Evolutionary conservation across 2,797 vertebrate species (phyloP).

Genomic region (Streptopelia turtur): DNA sequence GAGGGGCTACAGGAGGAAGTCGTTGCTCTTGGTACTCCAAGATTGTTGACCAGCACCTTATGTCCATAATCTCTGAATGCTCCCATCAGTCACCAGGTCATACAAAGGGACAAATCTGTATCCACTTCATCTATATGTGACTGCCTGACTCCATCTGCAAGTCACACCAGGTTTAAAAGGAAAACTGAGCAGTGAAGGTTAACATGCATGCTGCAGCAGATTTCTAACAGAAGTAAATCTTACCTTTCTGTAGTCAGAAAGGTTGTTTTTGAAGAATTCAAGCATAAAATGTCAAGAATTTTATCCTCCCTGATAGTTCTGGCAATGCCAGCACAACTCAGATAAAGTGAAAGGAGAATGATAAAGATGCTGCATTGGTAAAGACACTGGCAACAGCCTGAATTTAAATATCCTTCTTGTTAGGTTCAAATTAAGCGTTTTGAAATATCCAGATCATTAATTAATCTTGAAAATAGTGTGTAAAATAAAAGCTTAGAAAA

Average conservation of each 20-base stretch:
- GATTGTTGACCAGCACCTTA: neutral
- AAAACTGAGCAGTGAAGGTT: neutral
- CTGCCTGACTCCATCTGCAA: neutral
- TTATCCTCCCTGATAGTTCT: neutral
- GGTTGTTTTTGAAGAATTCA: neutral
- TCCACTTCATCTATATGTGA: neutral
- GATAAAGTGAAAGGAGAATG: neutral
- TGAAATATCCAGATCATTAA: conserved; percentile 2
- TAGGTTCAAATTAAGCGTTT: neutral
- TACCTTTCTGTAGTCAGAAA: neutral
- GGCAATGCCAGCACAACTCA: neutral
- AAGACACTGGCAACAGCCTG: neutral
- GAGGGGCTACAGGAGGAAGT: neutral
- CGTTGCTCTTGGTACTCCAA: neutral
- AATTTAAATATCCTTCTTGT: neutral
- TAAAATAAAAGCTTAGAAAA: conserved; percentile 30
- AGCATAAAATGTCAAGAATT: neutral
- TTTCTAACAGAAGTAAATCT: neutral
- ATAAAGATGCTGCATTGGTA: neutral
- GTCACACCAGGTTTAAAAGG: neutral
- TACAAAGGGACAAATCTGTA: neutral
- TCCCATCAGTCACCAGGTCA: neutral
- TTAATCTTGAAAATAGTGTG: neutral
- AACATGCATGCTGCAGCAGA: neutral
- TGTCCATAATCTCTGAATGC: neutral